Evolutionary conservation across 2,888 invertebrate genomes (phyloP), one percentile per base, ranked within the genome.

Genomic region (Acleris emargana): DNA sequence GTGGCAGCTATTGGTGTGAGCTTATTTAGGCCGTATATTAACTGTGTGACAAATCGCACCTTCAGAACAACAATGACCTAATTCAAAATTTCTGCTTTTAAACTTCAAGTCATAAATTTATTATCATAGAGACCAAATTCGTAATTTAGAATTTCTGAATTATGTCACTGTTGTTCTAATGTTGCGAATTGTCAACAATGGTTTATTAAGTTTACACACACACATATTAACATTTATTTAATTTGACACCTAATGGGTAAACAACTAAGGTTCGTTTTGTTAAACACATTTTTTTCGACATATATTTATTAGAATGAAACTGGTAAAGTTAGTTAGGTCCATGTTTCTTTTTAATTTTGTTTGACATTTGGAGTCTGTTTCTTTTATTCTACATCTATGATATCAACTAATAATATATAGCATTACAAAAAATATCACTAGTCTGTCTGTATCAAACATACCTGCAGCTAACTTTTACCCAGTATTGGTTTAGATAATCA

Each of bases 11-110:
- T 43, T 43, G 43, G 43, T 43, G 43, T 43, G 43, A 43, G 43
- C 43, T 43, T 43, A 43, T 43, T 43, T 43, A 43, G 43, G 43
- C 43, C 5, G 43, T 43, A 43, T 43, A 43, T 43, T 43, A 43
- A 43, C 43, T 43, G 43, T 43, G 43, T 43, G 43, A 43, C 43
- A 43, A n/a, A n/a, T n/a, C n/a, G n/a, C n/a, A n/a, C n/a, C n/a
- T n/a, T n/a, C n/a, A n/a, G n/a, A n/a, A n/a, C n/a, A n/a, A n/a
- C n/a, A n/a, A n/a, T n/a, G n/a, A n/a, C n/a, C n/a, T n/a, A n/a
- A n/a, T n/a, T n/a, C n/a, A n/a, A n/a, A n/a, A n/a, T n/a, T n/a
- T n/a, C n/a, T n/a, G n/a, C n/a, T n/a, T n/a, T n/a, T n/a, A n/a
- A n/a, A n/a, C n/a, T n/a, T n/a, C n/a, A n/a, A n/a, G n/a, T n/a